Evolutionary conservation across 53 echinoderm and acorn worm genomes (phyloP).

Genomic region (Paracentrotus lividus): DNA sequence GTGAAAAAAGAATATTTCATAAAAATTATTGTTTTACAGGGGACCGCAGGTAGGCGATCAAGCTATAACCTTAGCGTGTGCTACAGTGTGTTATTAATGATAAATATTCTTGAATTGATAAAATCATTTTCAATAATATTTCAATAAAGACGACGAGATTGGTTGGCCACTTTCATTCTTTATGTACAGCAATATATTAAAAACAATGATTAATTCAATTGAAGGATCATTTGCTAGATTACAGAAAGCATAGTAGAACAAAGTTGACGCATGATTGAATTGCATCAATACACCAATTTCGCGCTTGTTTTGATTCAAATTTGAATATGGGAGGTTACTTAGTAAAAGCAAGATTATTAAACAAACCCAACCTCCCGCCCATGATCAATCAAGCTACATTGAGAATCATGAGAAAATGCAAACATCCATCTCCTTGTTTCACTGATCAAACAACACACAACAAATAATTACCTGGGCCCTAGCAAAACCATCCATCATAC

Average conservation of each 20-base stretch:
- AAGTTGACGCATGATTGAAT: background rate
- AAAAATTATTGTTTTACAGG: no score
- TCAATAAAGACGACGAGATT: no score
- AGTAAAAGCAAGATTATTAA: background rate
- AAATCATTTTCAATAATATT: no score
- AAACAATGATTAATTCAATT: background rate
- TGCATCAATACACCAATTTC: conserved; percentile 27
- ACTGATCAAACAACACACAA: conserved; percentile 41
- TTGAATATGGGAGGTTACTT: conserved; percentile 3
- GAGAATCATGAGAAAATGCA: conserved; percentile 26
- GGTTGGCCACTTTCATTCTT: no score
- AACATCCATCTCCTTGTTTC: conserved; percentile 36
- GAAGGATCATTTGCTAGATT: background rate
- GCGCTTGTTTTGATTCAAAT: conserved; percentile 40
- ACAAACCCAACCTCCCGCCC: background rate
- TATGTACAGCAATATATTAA: no score
- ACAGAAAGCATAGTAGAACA: background rate
- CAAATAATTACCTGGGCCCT: conserved; percentile 47
- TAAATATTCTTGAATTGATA: no score
- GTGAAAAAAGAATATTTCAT: no score
- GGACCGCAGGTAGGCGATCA: no score
- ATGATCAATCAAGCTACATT: conserved; percentile 47
- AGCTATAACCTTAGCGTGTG: no score
- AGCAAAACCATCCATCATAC: conserved; percentile 42
- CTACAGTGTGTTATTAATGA: no score